A percentile compares a stretch with the other conserved stretches of the same genome.
Evolutionary conservation across 2,888 invertebrate species (phyloP).

Genomic region (Drosophila picticornis): DNA sequence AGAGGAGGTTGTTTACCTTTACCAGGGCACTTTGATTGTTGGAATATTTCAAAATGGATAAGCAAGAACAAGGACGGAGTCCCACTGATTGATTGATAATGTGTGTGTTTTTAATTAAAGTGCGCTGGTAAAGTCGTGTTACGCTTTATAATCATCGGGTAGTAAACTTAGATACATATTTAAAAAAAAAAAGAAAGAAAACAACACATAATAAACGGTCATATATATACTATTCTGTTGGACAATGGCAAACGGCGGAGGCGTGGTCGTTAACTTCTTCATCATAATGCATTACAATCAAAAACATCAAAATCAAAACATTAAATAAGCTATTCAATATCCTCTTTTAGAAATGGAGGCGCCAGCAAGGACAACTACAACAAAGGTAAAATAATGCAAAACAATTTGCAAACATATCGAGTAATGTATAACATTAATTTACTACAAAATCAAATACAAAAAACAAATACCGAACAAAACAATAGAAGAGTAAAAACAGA

Average conservation of each 20-base stretch:
- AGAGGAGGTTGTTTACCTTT: background rate
- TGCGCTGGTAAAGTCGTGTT: conserved; percentile 21
- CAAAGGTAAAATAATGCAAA: conserved; percentile 92
- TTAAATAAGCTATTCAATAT: conserved; percentile 85
- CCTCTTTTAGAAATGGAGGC: conserved; percentile 92
- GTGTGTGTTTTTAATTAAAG: conserved; percentile 3
- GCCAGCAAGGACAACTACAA: conserved; percentile 97
- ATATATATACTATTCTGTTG: conserved; percentile 26
- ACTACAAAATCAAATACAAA: conserved; percentile 69
- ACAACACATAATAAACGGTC: conserved; percentile 1
- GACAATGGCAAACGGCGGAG: conserved; percentile 19
- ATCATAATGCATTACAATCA: conserved; percentile 71
- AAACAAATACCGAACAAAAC: conserved; percentile 21
- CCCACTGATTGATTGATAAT: background rate
- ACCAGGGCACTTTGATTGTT: conserved; percentile 13
- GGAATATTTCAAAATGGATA: conserved; percentile 8
- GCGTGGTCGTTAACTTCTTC: conserved; percentile 45
- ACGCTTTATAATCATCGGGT: conserved; percentile 1
- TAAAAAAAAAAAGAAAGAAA: background rate
- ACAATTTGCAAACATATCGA: conserved; percentile 82
- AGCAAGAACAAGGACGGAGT: background rate
- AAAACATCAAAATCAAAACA: conserved; percentile 75
- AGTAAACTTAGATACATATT: background rate
- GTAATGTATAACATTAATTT: conserved; percentile 84
- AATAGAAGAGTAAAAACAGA: conserved; percentile 20